A percentile compares a stretch with the other conserved stretches of the same genome.
Conservation (phyloP, 2,113 vertebrate genomes). For the Vombatus ursinus region DNA sequence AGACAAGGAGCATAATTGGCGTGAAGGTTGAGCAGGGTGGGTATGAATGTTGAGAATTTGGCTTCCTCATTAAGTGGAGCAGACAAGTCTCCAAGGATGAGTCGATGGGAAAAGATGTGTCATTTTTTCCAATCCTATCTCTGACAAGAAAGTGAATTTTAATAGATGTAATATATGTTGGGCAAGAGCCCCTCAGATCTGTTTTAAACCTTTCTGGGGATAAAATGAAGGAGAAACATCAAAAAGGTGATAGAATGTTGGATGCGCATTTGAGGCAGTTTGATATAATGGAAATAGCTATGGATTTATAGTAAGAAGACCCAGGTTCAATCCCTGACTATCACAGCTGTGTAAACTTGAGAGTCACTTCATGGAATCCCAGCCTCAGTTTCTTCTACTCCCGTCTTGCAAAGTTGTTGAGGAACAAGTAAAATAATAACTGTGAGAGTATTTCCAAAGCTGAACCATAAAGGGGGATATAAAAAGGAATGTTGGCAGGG, state of each 20-base stretch:
- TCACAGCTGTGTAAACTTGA: background rate
- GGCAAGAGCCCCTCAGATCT: constrained; percentile 38
- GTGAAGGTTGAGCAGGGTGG: background rate
- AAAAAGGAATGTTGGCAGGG: background rate
- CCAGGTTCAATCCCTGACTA: background rate
- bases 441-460: background rate
- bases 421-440: background rate
- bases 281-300: background rate
- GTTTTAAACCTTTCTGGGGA: constrained; percentile 49
- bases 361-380: background rate
- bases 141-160: constrained; percentile 41
- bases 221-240: constrained; percentile 42
- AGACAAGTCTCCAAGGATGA: constrained; percentile 51
- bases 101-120: constrained; percentile 7
- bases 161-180: constrained; percentile 21
- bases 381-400: background rate
- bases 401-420: background rate
- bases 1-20: background rate
- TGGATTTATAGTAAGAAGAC: background rate
- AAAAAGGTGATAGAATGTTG: constrained; percentile 40
- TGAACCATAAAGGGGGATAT: background rate
- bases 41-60: constrained; percentile 52
- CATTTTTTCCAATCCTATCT: constrained; percentile 35
- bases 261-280: constrained; percentile 26
- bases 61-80: constrained; percentile 62